These are phyloP conservation scores for Staurois parvus DNA, from an alignment of 2,797 vertebrate species.

Conservation along the genomic window DNA sequence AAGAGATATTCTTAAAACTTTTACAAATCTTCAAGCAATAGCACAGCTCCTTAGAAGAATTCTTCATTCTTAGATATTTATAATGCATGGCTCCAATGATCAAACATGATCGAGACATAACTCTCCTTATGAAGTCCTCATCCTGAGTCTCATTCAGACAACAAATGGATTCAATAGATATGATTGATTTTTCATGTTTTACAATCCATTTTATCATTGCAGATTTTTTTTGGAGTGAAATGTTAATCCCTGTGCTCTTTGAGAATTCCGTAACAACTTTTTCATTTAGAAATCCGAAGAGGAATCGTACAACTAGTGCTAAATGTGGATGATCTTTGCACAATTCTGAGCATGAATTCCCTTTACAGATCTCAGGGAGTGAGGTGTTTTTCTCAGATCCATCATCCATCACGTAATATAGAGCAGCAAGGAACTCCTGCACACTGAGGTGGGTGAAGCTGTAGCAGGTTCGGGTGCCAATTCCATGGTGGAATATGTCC, in stretches of 20 bases:
- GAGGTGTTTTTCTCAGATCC: no score
- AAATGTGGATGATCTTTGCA: background rate
- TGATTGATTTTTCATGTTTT: no score
- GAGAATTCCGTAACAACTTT: background rate
- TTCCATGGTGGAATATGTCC: no score
- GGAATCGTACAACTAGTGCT: background rate
- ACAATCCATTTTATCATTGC: background rate
- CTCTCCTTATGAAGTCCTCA: background rate
- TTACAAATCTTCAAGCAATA: constrained; percentile 5
- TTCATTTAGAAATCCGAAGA: background rate
- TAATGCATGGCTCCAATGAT: no score
- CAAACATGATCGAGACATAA: background rate
- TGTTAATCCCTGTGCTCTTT: background rate
- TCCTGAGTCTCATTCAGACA: no score
- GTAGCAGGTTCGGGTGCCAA: no score
- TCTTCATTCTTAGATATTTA: no score
- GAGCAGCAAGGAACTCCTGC: constrained; percentile 67
- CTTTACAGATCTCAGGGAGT: background rate
- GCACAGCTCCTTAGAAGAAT: background rate
- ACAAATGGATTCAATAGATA: background rate
- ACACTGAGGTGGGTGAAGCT: no score
- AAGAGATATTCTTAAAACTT: background rate
- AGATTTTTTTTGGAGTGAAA: background rate
- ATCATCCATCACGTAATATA: constrained; percentile 63
- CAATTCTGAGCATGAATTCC: background rate